phyloP scores from a whole-genome alignment of 2,888 invertebrate species.

The Macaria liturata region DNA sequence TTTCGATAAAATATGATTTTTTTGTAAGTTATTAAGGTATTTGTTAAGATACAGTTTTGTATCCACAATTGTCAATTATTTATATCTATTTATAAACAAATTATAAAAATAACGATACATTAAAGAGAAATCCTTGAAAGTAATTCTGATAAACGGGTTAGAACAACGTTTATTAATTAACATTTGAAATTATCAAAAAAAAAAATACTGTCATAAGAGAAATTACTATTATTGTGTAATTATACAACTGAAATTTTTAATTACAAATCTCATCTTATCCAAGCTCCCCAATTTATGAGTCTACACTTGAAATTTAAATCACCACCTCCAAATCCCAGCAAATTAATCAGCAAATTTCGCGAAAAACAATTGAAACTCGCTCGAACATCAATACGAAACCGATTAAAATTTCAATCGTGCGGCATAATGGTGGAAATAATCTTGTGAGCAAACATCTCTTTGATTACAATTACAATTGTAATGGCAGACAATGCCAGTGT shows the following conservation, averaged over 20 bases:
- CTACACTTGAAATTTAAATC: neutral
- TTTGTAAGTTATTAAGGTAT: too few relatives aligned
- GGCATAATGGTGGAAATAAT: constrained; percentile 22
- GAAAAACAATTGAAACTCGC: constrained; percentile 23
- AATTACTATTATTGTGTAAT: too few relatives aligned
- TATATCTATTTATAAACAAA: too few relatives aligned
- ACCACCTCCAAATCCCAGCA: neutral
- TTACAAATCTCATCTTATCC: neutral
- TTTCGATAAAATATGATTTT: too few relatives aligned
- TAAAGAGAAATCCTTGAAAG: too few relatives aligned
- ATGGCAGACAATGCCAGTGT: constrained; percentile 40
- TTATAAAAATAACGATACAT: too few relatives aligned
- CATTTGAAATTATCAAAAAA: neutral
- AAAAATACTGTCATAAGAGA: too few relatives aligned
- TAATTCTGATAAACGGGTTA: neutral
- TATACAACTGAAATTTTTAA: neutral
- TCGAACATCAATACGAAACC: constrained; percentile 34
- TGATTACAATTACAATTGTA: constrained; percentile 48
- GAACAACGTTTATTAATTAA: neutral
- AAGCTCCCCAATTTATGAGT: neutral
- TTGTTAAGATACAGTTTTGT: too few relatives aligned
- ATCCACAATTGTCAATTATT: too few relatives aligned
- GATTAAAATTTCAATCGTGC: constrained; percentile 35
- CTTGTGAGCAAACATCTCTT: constrained; percentile 35
- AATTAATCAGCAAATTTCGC: constrained; percentile 19